phyloP scores from a whole-genome alignment of 1,140 invertebrate genomes.

The Marisa cornuarietis region DNA sequence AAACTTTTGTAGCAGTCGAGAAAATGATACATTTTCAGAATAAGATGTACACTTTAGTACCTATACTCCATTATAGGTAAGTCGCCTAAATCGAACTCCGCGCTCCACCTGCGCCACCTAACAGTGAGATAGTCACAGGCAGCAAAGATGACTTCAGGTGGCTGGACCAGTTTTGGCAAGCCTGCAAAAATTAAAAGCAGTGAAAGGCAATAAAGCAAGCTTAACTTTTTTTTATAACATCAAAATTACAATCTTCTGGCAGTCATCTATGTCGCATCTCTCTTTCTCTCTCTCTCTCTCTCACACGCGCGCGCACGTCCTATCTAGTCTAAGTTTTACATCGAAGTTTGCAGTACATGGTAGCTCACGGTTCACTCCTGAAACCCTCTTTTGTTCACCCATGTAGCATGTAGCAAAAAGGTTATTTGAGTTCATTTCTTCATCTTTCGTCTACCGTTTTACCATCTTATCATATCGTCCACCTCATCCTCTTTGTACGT shows the following conservation, averaged over 20 bases:
- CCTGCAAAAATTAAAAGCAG: conserved; percentile 27
- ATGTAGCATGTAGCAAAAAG: no score
- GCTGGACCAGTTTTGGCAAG: conserved; percentile 36
- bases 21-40: not conserved
- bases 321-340: not conserved
- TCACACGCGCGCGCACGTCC: not conserved
- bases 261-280: not conserved
- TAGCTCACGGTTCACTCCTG: no score
- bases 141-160: conserved; percentile 26
- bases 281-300: no score
- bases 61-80: conserved; percentile 41
- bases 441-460: no score
- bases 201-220: not conserved
- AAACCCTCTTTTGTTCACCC: no score
- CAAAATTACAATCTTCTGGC: not conserved
- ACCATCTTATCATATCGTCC: no score
- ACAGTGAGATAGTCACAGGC: conserved; percentile 39
- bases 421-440: no score
- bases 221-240: not conserved
- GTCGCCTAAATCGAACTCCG: conserved; percentile 39
- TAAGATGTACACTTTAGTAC: conserved; percentile 22
- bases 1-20: not conserved
- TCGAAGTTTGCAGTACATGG: no score
- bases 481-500: no score
- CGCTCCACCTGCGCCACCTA: conserved; percentile 39